Base-by-base conservation (phyloP, 2,888 invertebrate genomes). In the Agrotis ipsilon region DNA sequence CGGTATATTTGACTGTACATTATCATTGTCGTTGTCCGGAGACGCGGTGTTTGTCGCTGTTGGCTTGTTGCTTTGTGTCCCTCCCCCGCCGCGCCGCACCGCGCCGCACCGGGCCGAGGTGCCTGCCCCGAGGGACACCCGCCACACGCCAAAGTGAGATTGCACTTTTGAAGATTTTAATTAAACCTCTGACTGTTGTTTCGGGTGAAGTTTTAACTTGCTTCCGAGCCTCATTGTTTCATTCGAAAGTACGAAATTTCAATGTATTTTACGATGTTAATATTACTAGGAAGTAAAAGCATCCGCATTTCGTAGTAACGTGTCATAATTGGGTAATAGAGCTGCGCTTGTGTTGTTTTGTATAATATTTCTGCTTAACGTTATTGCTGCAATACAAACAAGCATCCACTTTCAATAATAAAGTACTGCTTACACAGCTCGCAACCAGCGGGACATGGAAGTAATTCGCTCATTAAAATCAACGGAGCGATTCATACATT, bases 381-480 rank as follows among this genome's bases (percentile, higher is more conserved):
- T 32, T 39, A 39, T 24, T 24, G 6, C 39, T 14, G 32, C 43
- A 59, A 59, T 49, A 43, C 54, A 77, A 59, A 24, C 21, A 21
- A 59, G 19, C 21, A n/a, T n/a, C 24, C n/a, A 32, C 27, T 51
- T 46, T n/a, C 39, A 39, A 61, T 43, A 55, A 16, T 39, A 60
- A 62, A 43, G 14, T 18, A 55, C 39, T 32, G 64, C 43, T 65
- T 59, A 21, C 46, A 39, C 59, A 51, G 46, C 14, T 49, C 57
- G 58, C 49, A 59, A 27, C 14, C 24, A 43, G 24, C 46, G 6
- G 27, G 54, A 45, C 11, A 27, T n/a, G 64, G 45, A 24, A 60
- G 59, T 77, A 77, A 78, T 65, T 72, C 49, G 49, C 72, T 75
- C 83, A 85, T 85, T 85, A 77, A 71, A 77, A 78, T 72, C 83